Evolutionary conservation across 2,797 vertebrate genomes (phyloP).

Genomic region (Crax fasciolata): DNA sequence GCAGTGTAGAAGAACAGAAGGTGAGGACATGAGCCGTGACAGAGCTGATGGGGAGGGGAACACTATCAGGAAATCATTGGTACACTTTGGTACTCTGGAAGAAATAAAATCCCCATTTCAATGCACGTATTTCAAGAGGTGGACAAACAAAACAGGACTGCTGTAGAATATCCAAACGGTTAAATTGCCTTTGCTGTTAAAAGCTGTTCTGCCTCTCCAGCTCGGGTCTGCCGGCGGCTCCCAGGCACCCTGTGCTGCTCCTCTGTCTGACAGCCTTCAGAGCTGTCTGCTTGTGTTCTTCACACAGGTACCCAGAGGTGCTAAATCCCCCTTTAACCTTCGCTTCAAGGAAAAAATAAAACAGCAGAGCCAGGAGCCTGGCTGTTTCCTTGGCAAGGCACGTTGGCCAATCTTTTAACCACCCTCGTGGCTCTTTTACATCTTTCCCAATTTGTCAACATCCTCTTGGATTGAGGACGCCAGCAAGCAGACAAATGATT

Average conservation of each 20-base stretch:
- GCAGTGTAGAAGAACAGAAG: rapidly evolving
- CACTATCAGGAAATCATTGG: background rate
- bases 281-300: background rate
- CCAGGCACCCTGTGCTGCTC: background rate
- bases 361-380: background rate
- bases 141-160: background rate
- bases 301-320: background rate
- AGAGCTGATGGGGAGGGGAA: background rate
- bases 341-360: rapidly evolving
- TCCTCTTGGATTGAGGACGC: constrained; percentile 24
- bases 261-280: background rate
- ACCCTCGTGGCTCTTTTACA: constrained; percentile 45
- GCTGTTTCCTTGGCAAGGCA: constrained; percentile 3
- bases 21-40: background rate
- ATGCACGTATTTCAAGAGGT: rapidly evolving
- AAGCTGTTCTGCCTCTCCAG: background rate
- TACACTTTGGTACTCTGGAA: background rate
- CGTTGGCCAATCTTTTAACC: constrained; percentile 44
- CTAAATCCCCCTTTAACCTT: background rate
- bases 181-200: background rate
- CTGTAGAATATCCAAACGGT: background rate
- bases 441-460: constrained; percentile 60
- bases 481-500: constrained; percentile 45
- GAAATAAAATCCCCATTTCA: background rate
- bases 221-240: background rate